Conservation (phyloP, 1,140 invertebrate species). For the Ceratosolen solmsi region DNA sequence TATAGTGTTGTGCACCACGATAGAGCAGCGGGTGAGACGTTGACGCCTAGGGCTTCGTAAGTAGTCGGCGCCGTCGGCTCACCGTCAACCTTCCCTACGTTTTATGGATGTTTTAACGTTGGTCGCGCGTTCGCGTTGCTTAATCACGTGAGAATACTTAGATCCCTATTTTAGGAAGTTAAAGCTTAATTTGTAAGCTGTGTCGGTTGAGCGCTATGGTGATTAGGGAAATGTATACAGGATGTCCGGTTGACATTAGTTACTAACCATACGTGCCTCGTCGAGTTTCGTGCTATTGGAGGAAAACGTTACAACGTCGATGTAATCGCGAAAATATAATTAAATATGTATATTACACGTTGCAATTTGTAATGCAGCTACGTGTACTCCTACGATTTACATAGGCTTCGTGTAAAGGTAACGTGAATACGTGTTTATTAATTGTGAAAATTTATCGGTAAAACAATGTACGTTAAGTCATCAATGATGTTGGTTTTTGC, state of each 20-base stretch:
- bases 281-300: neutral
- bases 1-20: neutral
- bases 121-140: neutral
- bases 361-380: too few species aligned
- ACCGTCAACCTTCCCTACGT: constrained; percentile 4
- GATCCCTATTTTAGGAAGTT: neutral
- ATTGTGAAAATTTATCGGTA: too few species aligned
- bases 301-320: neutral
- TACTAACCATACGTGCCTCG: neutral
- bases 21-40: neutral
- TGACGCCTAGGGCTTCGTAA: neutral
- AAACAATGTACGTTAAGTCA: too few species aligned
- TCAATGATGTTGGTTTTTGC: too few species aligned
- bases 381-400: too few species aligned
- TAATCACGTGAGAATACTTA: constrained; percentile 23
- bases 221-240: constrained; percentile 40
- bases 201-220: neutral
- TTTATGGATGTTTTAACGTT: constrained; percentile 28
- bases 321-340: neutral
- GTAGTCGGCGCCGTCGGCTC: neutral
- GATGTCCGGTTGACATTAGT: constrained; percentile 34
- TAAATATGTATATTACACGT: neutral
- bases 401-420: too few species aligned
- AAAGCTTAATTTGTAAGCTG: constrained; percentile 24
- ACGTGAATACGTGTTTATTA: too few species aligned